Conservation (phyloP, 2,888 invertebrate genomes). For the Ectropis crepuscularia region DNA sequence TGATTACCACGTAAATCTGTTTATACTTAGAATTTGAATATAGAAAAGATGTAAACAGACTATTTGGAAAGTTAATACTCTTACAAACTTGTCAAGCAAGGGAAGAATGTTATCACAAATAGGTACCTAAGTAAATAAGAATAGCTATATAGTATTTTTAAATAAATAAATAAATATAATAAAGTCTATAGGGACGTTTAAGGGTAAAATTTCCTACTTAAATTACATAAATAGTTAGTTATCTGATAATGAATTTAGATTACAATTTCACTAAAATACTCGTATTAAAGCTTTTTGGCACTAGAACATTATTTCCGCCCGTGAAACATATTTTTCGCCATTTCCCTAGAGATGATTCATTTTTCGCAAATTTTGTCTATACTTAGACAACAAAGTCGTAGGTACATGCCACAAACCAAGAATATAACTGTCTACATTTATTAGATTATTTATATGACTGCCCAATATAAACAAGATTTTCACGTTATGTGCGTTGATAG, state of each 20-base stretch:
- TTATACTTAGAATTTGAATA: no score
- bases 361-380: no score
- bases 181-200: constrained; percentile 25
- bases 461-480: no score
- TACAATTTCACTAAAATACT: constrained; percentile 22
- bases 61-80: no score
- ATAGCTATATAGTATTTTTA: constrained; percentile 14
- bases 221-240: constrained; percentile 23
- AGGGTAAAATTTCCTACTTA: constrained; percentile 30
- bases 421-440: no score
- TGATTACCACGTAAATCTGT: no score
- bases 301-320: constrained; percentile 1
- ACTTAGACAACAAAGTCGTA: no score
- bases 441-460: no score
- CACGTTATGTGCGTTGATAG: no score
- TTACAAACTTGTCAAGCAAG: constrained; percentile 18
- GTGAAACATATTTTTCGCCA: neutral
- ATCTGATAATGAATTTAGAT: constrained; percentile 18
- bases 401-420: no score
- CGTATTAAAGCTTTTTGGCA: constrained; percentile 28
- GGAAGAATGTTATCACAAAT: constrained; percentile 10
- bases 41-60: no score
- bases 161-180: constrained; percentile 13
- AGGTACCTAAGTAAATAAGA: constrained; percentile 1
- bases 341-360: neutral